Base-by-base conservation (phyloP, 1,140 invertebrate genomes). In the Schmidtea mediterranea region DNA sequence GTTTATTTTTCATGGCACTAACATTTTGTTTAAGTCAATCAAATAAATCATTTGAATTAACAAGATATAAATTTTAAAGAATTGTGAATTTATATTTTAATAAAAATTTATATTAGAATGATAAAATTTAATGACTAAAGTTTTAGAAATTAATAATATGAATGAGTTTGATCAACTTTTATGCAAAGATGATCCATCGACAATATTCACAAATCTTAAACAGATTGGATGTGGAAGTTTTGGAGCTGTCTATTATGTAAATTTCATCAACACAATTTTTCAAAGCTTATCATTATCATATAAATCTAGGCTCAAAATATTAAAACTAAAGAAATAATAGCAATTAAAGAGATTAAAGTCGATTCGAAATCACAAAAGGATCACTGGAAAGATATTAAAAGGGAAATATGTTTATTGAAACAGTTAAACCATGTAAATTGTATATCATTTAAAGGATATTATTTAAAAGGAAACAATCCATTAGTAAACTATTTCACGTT, bases 301-400 rank as follows among this genome's bases (percentile, higher is more conserved):
- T n/a, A n/a, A n/a, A n/a, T n/a, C n/a, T 54, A 73, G 72, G 72
- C 90, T 43, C 75, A 84, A 63, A 82, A 87, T 71, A 74, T 78
- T 61, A 73, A 82, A 64, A 82, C 77, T 55, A 83, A 82, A 63
- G 89, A 97, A 72, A 68, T 74, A 66, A 90, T 98, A 58, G 92
- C 92, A 57, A 95, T 98, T 67, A 98, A 98, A 67, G 97, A 97
- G 69, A 98, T 98, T 90, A 90, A 84, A 19, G 97, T 92, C 65
- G 74, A 79, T 65, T 90, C 92, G 41, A 97, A 97, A 24, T 22
- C 15, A 6, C n/a, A 48, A 18, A 40, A 48, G 10, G 54, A 71
- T 67, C 97, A 97, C 69, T 98, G 90, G 92, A 86, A 90, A 66
- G 92, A 98, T 65, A 98, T 98, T 58, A 71, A 97, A 49, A 97